Conservation (phyloP, 2,797 vertebrate species). For the Thamnophis elegans region DNA sequence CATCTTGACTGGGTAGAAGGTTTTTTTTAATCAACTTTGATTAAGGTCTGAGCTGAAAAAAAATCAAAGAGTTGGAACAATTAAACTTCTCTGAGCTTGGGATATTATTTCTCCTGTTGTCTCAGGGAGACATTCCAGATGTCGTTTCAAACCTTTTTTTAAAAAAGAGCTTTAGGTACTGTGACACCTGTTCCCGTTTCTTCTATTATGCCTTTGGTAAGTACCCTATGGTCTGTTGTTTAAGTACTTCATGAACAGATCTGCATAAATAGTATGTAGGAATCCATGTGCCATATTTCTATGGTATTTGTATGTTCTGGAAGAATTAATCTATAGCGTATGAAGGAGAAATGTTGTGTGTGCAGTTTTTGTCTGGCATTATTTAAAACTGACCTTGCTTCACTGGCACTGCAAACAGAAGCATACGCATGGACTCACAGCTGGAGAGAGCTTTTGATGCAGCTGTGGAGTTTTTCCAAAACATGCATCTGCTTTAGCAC, state of each 20-base stretch:
- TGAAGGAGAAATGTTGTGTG: not conserved
- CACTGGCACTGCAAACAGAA: not conserved
- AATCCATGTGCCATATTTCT: not conserved
- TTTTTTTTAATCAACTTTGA: not conserved
- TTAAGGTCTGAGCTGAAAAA: not conserved
- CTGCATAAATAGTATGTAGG: not conserved
- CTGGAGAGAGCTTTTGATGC: not conserved
- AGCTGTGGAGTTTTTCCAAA: not conserved
- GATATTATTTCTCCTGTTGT: not conserved
- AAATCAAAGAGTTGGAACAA: not conserved
- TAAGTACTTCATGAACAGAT: not conserved
- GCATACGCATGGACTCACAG: not conserved
- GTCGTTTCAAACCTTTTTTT: not conserved
- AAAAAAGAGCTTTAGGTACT: not conserved
- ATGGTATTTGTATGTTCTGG: not conserved
- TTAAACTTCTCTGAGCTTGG: not conserved
- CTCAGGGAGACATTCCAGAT: not conserved
- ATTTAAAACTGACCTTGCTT: not conserved
- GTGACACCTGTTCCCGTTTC: not conserved
- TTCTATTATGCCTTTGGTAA: not conserved
- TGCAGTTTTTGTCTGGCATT: not conserved
- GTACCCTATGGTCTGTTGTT: not conserved
- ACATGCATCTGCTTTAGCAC: not conserved
- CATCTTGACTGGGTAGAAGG: not conserved
- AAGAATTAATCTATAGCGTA: not conserved